Percentiles rank a stretch among this genome's conserved stretches.
phyloP scores from a whole-genome alignment of 2,113 vertebrate genomes.

The Gadus chalcogrammus region DNA sequence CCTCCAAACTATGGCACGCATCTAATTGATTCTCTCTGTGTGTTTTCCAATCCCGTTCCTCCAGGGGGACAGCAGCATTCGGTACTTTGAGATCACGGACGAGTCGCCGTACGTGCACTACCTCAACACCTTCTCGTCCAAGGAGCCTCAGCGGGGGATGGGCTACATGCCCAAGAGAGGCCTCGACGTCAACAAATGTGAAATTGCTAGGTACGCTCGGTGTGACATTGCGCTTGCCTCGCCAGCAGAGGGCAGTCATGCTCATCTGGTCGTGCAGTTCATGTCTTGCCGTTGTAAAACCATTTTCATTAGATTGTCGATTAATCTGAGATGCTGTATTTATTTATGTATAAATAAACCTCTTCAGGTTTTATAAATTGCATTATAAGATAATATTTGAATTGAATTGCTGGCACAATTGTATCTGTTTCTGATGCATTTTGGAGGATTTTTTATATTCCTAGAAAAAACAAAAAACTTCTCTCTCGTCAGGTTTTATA shows the following conservation, averaged over 20 bases:
- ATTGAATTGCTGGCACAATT: too few relatives aligned
- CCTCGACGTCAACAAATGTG: conserved; percentile 97
- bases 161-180: conserved; percentile 98
- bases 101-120: conserved; percentile 97
- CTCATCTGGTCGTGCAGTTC: background rate
- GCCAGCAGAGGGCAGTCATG: conserved; percentile 33
- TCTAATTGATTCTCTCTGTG: background rate
- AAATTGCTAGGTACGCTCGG: conserved; percentile 89
- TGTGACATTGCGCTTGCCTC: background rate
- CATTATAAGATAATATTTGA: too few relatives aligned
- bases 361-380: too few relatives aligned
- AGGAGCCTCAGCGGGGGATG: conserved; percentile 98
- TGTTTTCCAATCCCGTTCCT: conserved; percentile 23
- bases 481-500: conserved; percentile 85
- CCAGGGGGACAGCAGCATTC: conserved; percentile 98
- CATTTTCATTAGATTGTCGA: background rate
- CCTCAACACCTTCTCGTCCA: conserved; percentile 98
- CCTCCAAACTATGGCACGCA: too few relatives aligned
- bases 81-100: conserved; percentile 98
- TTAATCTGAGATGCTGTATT: background rate
- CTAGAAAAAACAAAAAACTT: background rate
- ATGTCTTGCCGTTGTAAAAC: background rate
- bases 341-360: too few relatives aligned
- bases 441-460: background rate
- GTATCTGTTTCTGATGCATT: background rate